Conservation (phyloP, 2,888 invertebrate genomes). For the Gortyna flavago region DNA sequence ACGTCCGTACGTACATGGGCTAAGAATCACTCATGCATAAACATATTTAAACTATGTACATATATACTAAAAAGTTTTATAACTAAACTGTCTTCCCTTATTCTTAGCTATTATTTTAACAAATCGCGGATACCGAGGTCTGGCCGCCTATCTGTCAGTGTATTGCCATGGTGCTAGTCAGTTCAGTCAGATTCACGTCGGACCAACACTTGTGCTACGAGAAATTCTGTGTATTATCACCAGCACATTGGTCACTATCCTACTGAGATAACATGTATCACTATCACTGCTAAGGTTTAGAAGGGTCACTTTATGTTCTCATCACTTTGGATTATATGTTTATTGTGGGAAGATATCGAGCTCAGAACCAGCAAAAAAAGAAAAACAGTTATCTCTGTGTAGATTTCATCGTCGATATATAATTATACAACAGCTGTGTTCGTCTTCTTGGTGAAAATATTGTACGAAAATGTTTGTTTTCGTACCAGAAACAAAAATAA, state of each 20-base stretch:
- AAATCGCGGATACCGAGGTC: constrained; percentile 52
- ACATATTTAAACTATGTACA: background rate
- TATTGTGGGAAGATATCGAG: background rate
- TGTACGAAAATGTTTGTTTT: background rate
- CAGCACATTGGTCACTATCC: constrained; percentile 14
- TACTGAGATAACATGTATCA: constrained; percentile 24
- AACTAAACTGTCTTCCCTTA: background rate
- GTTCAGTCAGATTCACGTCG: constrained; percentile 22
- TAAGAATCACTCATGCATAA: background rate
- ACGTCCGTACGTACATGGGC: too few relatives aligned
- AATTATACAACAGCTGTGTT: background rate
- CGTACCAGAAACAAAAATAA: background rate
- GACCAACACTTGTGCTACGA: constrained; percentile 50
- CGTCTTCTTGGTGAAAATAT: background rate
- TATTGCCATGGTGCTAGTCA: constrained; percentile 60
- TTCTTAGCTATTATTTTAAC: background rate
- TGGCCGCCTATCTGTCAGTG: constrained; percentile 50
- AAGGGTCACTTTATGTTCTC: constrained; percentile 7
- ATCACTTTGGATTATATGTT: background rate
- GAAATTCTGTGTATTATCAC: constrained; percentile 47
- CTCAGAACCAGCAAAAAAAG: background rate
- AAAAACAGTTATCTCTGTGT: background rate
- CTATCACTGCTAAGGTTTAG: background rate
- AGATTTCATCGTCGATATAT: background rate
- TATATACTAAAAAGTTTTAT: background rate